These are phyloP conservation scores for Limnephilus auricula DNA, from an alignment of 2,888 invertebrate species.

Conservation along the genomic window DNA sequence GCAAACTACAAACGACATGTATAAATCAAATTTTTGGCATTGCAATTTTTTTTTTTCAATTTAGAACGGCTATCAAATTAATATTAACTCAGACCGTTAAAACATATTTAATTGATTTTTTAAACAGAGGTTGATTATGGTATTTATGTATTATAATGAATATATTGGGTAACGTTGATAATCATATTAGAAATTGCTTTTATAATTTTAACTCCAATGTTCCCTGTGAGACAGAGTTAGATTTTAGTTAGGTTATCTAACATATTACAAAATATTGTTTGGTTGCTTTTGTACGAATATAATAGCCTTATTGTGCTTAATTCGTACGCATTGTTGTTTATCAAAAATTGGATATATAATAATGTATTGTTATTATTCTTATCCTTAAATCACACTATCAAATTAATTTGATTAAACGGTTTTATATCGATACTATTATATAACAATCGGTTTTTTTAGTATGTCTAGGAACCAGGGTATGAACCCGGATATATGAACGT, in stretches of 20 bases:
- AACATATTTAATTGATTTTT: background rate
- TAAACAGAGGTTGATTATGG: background rate
- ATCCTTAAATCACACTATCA: too few relatives aligned
- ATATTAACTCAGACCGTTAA: background rate
- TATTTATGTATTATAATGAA: background rate
- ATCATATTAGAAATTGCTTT: background rate
- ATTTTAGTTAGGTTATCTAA: background rate
- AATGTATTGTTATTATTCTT: too few relatives aligned
- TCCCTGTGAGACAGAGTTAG: background rate
- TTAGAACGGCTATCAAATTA: background rate
- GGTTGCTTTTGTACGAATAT: background rate
- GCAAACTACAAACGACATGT: background rate
- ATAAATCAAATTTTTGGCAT: background rate
- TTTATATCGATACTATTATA: too few relatives aligned
- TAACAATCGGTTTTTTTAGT: too few relatives aligned
- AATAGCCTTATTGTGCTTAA: too few relatives aligned
- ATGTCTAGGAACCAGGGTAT: too few relatives aligned
- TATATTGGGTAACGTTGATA: background rate
- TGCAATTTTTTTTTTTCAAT: background rate
- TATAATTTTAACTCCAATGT: background rate
- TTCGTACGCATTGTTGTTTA: too few relatives aligned
- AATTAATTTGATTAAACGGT: too few relatives aligned
- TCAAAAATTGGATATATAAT: too few relatives aligned
- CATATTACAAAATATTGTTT: background rate
- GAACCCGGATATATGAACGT: background rate